phyloP scores from a whole-genome alignment of 2,113 vertebrate species.

The Cynopterus brachyotis region DNA sequence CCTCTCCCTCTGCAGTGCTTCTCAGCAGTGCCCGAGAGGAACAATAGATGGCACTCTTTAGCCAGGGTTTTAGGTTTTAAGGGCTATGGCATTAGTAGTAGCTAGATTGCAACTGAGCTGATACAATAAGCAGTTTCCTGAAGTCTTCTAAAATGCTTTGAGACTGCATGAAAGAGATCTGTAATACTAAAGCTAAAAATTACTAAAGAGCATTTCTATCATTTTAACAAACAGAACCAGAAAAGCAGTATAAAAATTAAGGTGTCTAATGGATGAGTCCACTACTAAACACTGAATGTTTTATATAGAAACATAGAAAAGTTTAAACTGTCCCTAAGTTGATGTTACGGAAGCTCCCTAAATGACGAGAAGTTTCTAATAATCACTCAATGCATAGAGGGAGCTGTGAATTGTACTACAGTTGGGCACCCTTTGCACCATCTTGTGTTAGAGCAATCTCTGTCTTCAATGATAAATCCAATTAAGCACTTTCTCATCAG shows the following conservation, averaged over 20 bases:
- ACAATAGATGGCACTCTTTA: conserved; percentile 53
- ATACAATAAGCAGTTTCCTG: neutral
- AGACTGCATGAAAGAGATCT: neutral
- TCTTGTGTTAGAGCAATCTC: conserved; percentile 5
- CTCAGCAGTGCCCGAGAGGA: neutral
- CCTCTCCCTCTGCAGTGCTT: neutral
- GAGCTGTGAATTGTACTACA: neutral
- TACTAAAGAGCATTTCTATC: neutral
- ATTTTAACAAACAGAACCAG: conserved; percentile 31
- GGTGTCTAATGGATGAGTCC: neutral
- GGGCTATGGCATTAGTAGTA: neutral
- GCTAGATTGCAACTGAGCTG: neutral
- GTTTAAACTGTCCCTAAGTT: neutral
- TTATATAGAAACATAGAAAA: neutral
- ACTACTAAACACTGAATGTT: conserved; percentile 9
- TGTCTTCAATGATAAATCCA: conserved; percentile 34
- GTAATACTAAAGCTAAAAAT: conserved; percentile 4
- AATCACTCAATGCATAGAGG: neutral
- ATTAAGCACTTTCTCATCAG: conserved; percentile 9
- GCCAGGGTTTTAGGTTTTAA: neutral
- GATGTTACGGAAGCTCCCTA: neutral
- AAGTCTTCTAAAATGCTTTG: neutral
- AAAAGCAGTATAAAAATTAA: neutral
- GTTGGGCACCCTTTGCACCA: neutral
- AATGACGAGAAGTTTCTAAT: conserved; percentile 26